Evolutionary conservation across 2,797 vertebrate species (phyloP), one percentile per base, ranked within the genome.

Genomic region (Myotis daubentonii): DNA sequence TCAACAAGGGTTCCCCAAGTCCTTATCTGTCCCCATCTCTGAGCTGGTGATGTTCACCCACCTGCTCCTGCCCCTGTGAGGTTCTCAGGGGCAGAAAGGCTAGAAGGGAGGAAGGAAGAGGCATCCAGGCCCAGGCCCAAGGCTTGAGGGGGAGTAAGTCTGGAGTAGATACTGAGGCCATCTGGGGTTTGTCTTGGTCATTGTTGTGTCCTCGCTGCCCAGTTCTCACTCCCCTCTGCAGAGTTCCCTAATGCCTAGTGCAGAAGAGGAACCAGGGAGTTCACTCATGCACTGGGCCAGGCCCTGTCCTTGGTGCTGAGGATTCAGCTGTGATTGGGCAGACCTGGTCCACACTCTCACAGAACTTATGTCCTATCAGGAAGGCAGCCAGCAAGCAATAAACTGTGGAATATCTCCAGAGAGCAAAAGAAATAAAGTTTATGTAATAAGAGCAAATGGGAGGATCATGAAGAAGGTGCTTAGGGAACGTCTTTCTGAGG

Each of bases 241-340:
- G 2, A 72, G 22, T 60, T 66, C 51, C 51, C 36, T 65, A 30
- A 16, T 12, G n/a, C 13, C 72, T 41, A 65, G 44, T 41, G 12
- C 36, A 7, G 7, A 84, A 62, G 66, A 47, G 65, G 28, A 53
- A 47, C 8, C 22, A n/a, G 22, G 4, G 33, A 17, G 4, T 23
- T 86, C 28, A 6, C 55, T 17, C 15, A 44, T 23, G 9, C 36
- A 5, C 3, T 3, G 65, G 1, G 3, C 9, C 57, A 6, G 74
- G 87, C 41, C 44, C 76, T 81, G 85, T 87, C 60, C 81, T 38
- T 78, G 71, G 72, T 81, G 87, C 90, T 93, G 85, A 53, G n/a
- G 30, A 74, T 5, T 60, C 38, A 23, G 9, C 28, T 28, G 4
- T 15, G 23, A 36, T 4, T 6, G 28, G 49, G 16, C 22, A 36